phyloP scores from a whole-genome alignment of 1,140 invertebrate genomes.

The Pseudomyrmex concolor region DNA sequence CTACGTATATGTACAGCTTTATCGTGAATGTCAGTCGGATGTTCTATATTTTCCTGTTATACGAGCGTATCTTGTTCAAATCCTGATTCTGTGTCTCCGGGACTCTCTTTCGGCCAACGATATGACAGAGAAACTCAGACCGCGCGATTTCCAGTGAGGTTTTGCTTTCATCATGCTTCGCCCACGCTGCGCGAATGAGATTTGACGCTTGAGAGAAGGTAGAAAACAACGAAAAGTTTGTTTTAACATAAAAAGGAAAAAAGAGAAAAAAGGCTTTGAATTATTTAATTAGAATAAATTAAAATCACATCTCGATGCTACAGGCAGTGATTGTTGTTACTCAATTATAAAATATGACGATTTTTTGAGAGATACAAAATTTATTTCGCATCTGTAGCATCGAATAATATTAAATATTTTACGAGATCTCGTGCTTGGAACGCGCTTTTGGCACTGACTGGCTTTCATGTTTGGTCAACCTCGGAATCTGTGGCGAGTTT shows the following conservation, averaged over 20 bases:
- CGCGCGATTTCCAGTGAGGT: constrained; percentile 13
- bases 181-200: constrained; percentile 25
- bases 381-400: neutral
- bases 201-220: constrained; percentile 28
- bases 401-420: neutral
- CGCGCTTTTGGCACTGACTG: constrained; percentile 56
- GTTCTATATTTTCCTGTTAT: constrained; percentile 50
- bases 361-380: neutral
- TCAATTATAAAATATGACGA: neutral
- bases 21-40: constrained; percentile 69
- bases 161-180: constrained; percentile 55
- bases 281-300: neutral
- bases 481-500: constrained; percentile 51
- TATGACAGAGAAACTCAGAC: constrained; percentile 64
- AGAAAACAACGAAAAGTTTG: constrained; percentile 2
- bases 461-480: constrained; percentile 36
- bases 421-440: constrained; percentile 43
- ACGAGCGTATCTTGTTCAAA: constrained; percentile 65
- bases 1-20: constrained; percentile 64
- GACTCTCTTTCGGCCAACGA: constrained; percentile 53
- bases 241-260: neutral
- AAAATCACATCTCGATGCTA: neutral
- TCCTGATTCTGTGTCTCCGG: constrained; percentile 61
- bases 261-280: constrained; percentile 15
- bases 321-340: neutral